Evolutionary conservation across 2,113 vertebrate genomes (phyloP), one percentile per base, ranked within the genome.

Genomic region (Entelurus aequoreus): DNA sequence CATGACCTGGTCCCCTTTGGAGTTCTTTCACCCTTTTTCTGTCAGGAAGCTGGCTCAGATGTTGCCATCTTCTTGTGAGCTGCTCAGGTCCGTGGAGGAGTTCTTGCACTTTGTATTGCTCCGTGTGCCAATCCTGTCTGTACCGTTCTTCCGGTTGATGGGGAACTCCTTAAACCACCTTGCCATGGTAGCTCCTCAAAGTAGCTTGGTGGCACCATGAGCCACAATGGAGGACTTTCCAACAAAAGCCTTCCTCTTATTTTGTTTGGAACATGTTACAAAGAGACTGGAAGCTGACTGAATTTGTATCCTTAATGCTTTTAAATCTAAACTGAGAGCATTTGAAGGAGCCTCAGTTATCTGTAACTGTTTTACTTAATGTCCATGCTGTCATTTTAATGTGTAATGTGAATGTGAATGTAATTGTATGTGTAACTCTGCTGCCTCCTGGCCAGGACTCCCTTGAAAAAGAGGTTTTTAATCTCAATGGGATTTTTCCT

Each of bases 151-250:
- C 78, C 95, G 76, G 67, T 88, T 92, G 76, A 92, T 88, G 4
- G 93, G 94, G 57, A 95, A 92, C 76, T 96, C 94, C 80, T 92
- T 94, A 86, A 95, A 95, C 94, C 94, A 95, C 80, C 91, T 93
- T 71, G 93, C 93, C 94, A 96, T 95, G 57, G 70, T 74, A 56
- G 52, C 60, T 74, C 80, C 69, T 60, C 79, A 74, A 81, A 83
- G 78, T 55, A 76, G 79, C 87, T 81, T 70, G 71, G 62, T 71
- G 53, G 79, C 53, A 40, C 38, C 38, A 40, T 40, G 38, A 40
- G 38, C 38, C 38, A 40, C 38, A 40, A 40, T 40, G 38, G 38
- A 40, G 38, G 38, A 40, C 62, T 76, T 47, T 76, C 62, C 46
- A 66, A 86, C 84, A 84, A 85, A 81, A 78, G 69, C 81, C 78